phyloP scores from a whole-genome alignment of 2,113 vertebrate genomes.

The Eulemur rufifrons region DNA sequence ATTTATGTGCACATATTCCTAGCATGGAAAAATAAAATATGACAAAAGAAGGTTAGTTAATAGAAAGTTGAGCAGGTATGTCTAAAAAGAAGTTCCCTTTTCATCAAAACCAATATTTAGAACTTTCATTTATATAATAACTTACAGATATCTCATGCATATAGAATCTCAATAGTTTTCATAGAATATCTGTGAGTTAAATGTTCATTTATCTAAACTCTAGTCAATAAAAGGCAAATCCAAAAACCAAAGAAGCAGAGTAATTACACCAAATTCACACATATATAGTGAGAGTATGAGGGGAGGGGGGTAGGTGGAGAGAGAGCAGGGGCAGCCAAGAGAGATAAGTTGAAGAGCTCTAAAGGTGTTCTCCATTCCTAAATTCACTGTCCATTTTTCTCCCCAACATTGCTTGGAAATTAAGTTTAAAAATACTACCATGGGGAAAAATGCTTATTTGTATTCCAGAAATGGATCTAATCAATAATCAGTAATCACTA shows the following conservation, averaged over 20 bases:
- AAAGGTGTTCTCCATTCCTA: background rate
- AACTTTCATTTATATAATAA: background rate
- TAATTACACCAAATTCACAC: background rate
- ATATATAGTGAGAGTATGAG: background rate
- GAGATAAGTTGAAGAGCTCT: background rate
- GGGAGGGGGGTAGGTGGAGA: background rate
- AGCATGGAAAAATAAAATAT: background rate
- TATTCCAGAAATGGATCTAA: background rate
- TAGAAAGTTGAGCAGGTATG: background rate
- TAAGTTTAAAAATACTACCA: background rate
- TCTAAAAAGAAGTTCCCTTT: background rate
- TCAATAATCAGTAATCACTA: background rate
- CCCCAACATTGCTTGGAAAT: background rate
- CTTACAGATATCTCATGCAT: background rate
- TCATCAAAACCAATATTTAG: background rate
- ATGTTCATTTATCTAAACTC: background rate
- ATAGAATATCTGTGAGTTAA: background rate
- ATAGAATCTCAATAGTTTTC: background rate
- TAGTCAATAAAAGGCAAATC: background rate
- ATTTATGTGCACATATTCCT: background rate
- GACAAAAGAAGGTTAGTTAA: background rate
- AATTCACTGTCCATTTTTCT: background rate
- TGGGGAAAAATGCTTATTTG: background rate
- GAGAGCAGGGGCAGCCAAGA: background rate
- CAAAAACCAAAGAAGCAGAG: background rate